phyloP scores from a whole-genome alignment of 2,888 invertebrate genomes.

The Meandrusa payeni region DNA sequence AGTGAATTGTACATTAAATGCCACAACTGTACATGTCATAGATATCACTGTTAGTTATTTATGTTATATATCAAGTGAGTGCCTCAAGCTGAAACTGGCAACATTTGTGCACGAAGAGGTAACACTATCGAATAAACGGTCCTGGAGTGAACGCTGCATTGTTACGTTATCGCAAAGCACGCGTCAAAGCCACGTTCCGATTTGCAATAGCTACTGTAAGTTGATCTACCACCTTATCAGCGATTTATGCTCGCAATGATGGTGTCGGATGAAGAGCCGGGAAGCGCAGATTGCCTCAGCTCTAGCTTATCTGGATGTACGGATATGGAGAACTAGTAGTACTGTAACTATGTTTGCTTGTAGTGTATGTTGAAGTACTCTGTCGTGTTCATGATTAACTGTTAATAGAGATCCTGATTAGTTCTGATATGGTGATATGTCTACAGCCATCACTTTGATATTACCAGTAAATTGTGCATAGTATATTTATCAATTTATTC shows the following conservation, averaged over 20 bases:
- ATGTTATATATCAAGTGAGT: too few relatives aligned
- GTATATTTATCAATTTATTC: not conserved
- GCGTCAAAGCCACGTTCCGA: constrained; percentile 36
- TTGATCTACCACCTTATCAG: constrained; percentile 42
- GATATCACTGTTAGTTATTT: too few relatives aligned
- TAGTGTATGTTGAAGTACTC: constrained; percentile 24
- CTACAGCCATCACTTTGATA: not conserved
- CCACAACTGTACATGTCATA: not conserved
- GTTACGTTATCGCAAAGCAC: constrained; percentile 65
- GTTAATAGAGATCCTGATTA: constrained; percentile 7
- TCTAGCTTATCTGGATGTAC: constrained; percentile 24
- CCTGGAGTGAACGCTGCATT: constrained; percentile 59
- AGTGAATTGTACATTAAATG: not conserved
- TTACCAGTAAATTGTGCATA: not conserved
- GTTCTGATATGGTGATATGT: not conserved
- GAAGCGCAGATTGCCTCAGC: constrained; percentile 27
- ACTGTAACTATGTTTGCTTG: constrained; percentile 11
- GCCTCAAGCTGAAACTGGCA: constrained; percentile 13
- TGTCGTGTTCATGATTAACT: constrained; percentile 26
- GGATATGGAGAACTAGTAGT: too few relatives aligned
- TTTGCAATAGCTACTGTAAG: constrained; percentile 49
- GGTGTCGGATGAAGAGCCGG: constrained; percentile 19
- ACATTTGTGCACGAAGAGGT: constrained; percentile 34
- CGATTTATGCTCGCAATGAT: constrained; percentile 19
- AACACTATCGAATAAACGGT: constrained; percentile 60